Evolutionary conservation across 1,140 invertebrate species (phyloP).

Genomic region (Drosophila albomicans): DNA sequence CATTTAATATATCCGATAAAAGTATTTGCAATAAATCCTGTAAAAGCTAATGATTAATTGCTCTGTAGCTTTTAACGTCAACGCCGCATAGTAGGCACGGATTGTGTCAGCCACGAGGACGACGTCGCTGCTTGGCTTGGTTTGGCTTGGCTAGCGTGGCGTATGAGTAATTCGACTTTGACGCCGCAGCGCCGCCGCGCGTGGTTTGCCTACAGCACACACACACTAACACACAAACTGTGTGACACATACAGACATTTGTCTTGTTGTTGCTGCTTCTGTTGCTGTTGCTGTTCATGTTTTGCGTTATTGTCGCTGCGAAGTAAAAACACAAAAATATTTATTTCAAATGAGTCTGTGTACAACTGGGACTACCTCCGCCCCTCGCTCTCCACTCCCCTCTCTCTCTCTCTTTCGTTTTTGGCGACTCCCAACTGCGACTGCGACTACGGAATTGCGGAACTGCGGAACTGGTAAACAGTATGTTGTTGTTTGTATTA

Average conservation of each 20-base stretch:
- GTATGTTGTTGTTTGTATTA: constrained; percentile 35
- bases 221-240: constrained; percentile 19
- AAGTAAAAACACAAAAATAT: constrained; percentile 83
- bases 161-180: constrained; percentile 82
- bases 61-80: constrained; percentile 82
- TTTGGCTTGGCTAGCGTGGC: constrained; percentile 59
- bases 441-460: constrained; percentile 35
- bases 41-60: constrained; percentile 84
- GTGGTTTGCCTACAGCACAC: constrained; percentile 74
- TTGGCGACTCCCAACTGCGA: constrained; percentile 7
- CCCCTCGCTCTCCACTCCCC: not conserved
- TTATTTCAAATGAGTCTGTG: constrained; percentile 82
- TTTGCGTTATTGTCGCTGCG: constrained; percentile 80
- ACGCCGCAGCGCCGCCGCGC: constrained; percentile 74
- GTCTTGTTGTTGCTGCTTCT: constrained; percentile 52
- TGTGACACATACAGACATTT: constrained; percentile 55
- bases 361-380: constrained; percentile 66
- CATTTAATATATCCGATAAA: constrained; percentile 84
- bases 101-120: constrained; percentile 70
- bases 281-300: constrained; percentile 69
- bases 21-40: constrained; percentile 84
- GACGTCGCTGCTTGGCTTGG: not conserved
- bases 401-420: not conserved
- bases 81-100: constrained; percentile 78
- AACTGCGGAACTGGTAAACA: constrained; percentile 81